Evolutionary conservation across 1,140 invertebrate species (phyloP).

Genomic region (Anadara kagoshimensis): DNA sequence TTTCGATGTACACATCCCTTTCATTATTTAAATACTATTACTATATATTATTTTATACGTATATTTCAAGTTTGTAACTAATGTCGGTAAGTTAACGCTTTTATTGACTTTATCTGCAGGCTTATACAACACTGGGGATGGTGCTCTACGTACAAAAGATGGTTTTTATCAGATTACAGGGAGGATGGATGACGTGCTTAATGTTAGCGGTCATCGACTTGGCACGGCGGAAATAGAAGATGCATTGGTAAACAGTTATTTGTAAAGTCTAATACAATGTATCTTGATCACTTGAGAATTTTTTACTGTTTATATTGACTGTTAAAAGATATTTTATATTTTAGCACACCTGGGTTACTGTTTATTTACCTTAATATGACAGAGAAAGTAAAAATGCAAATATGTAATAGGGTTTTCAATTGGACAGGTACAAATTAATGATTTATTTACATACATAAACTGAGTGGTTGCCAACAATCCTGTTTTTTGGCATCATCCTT

Average conservation of each 20-base stretch:
- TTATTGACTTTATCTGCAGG: constrained; percentile 50
- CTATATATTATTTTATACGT: neutral
- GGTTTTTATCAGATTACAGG: constrained; percentile 76
- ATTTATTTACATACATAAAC: too few species aligned
- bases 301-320: neutral
- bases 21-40: too few species aligned
- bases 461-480: too few species aligned
- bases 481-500: too few species aligned
- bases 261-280: neutral
- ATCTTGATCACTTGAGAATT: neutral
- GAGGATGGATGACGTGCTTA: constrained; percentile 76
- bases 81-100: neutral
- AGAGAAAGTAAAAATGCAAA: too few species aligned
- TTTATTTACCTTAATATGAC: too few species aligned
- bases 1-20: too few species aligned
- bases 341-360: too few species aligned
- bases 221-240: constrained; percentile 77
- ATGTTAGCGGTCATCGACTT: constrained; percentile 73
- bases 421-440: too few species aligned
- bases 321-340: neutral
- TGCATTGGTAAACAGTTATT: constrained; percentile 68
- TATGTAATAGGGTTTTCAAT: too few species aligned
- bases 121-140: constrained; percentile 76
- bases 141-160: constrained; percentile 66
- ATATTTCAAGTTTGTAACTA: neutral